Evolutionary conservation across 2,113 vertebrate species (phyloP).

Genomic region (Rhegmatorhina hoffmannsi): DNA sequence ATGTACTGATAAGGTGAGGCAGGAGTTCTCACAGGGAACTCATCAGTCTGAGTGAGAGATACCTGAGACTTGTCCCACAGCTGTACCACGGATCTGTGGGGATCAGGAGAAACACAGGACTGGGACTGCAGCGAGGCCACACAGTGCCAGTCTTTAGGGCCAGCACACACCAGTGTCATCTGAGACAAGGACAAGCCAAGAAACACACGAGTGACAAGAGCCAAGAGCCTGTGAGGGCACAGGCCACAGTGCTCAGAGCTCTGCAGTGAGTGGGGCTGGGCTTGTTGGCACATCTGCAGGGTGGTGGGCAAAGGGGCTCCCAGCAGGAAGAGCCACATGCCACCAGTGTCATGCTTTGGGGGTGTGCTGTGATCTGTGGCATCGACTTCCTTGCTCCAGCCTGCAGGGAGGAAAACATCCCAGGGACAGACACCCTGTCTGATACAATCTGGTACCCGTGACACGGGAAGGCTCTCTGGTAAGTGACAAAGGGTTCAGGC

Average conservation of each 20-base stretch:
- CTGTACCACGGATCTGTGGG: background rate
- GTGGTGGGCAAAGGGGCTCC: background rate
- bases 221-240: background rate
- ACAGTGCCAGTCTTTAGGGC: background rate
- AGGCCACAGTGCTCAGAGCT: background rate
- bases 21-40: background rate
- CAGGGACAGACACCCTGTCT: rapidly evolving
- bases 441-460: background rate
- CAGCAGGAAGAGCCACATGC: background rate
- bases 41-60: background rate
- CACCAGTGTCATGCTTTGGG: background rate
- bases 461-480: background rate
- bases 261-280: rapidly evolving
- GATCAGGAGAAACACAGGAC: background rate
- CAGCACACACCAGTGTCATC: too few relatives aligned
- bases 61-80: background rate
- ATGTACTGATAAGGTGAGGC: background rate
- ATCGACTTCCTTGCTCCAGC: background rate
- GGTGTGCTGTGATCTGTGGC: background rate
- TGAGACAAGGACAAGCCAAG: background rate
- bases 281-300: background rate
- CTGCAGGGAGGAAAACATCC: background rate
- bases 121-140: background rate
- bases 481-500: background rate
- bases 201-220: background rate